Evolutionary conservation across 2,888 invertebrate species (phyloP).

Genomic region (Mellilla xanthometata): DNA sequence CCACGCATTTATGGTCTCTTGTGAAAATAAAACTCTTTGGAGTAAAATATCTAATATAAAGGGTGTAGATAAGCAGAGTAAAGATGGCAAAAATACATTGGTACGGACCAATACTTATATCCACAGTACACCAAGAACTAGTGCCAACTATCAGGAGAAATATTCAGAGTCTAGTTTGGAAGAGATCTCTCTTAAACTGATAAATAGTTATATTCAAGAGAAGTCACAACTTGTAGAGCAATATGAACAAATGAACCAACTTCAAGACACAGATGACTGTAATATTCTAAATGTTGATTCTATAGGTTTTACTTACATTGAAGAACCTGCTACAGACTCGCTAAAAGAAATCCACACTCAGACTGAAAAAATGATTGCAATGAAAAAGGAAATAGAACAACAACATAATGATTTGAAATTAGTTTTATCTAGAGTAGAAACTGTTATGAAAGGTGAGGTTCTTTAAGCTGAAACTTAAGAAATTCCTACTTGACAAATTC

Average conservation of each 20-base stretch:
- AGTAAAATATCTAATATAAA: conserved; percentile 84
- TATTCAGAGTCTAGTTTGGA: conserved; percentile 86
- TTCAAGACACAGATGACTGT: conserved; percentile 79
- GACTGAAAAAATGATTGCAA: conserved; percentile 83
- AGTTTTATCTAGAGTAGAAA: conserved; percentile 62
- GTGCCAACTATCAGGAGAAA: conserved; percentile 79
- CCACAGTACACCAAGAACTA: conserved; percentile 84
- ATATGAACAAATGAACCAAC: conserved; percentile 85
- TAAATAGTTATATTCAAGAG: conserved; percentile 86
- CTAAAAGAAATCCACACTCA: conserved; percentile 85
- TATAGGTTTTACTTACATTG: conserved; percentile 84
- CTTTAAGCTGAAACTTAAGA: too few relatives aligned
- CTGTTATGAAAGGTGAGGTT: conserved; percentile 52
- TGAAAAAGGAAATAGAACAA: conserved; percentile 83
- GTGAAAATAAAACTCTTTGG: conserved; percentile 92
- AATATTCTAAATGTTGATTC: conserved; percentile 81
- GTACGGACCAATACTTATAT: conserved; percentile 85
- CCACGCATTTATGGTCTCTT: conserved; percentile 90
- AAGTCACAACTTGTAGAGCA: conserved; percentile 87
- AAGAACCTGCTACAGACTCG: conserved; percentile 83
- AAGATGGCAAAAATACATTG: conserved; percentile 59
- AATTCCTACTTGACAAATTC: too few relatives aligned
- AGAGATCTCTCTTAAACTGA: conserved; percentile 88
- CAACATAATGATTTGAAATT: conserved; percentile 85
- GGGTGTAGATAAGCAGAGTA: conserved; percentile 47